These are phyloP conservation scores for Sinocyclocheilus maitianheensis DNA, from an alignment of 2,113 vertebrate genomes.

Conservation along the genomic window DNA sequence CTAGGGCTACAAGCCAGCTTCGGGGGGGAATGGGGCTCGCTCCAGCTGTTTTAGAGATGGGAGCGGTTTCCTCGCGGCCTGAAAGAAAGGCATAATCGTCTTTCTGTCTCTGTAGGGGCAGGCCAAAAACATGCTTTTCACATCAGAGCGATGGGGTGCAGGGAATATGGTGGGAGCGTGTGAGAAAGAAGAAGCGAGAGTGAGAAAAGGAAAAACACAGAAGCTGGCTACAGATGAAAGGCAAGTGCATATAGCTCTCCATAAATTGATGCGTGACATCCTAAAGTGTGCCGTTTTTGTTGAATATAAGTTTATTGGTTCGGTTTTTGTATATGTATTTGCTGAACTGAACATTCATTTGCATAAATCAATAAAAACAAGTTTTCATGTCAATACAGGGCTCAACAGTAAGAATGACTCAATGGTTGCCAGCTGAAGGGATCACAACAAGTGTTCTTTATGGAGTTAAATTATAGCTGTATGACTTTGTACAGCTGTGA, in stretches of 20 bases:
- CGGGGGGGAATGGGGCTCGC: background rate
- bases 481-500: background rate
- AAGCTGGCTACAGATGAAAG: conserved; percentile 48
- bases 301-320: background rate
- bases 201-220: conserved; percentile 14
- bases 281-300: conserved; percentile 19
- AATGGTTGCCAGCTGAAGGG: background rate
- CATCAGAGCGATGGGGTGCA: conserved; percentile 45
- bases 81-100: conserved; percentile 47
- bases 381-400: background rate
- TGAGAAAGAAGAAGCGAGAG: conserved; percentile 6
- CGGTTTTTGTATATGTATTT: background rate
- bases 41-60: conserved; percentile 51
- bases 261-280: conserved; percentile 39
- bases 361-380: conserved; percentile 27
- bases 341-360: conserved; percentile 1
- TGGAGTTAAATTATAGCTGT: background rate
- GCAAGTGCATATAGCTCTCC: background rate
- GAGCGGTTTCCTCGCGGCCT: conserved; percentile 39
- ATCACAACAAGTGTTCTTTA: background rate
- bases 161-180: conserved; percentile 25
- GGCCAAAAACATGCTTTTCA: conserved; percentile 56
- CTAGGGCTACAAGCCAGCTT: conserved; percentile 17
- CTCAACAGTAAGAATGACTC: background rate
- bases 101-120: conserved; percentile 48